These are phyloP conservation scores for Pangasianodon gigas DNA, from an alignment of 2,113 vertebrate species.

Conservation along the genomic window DNA sequence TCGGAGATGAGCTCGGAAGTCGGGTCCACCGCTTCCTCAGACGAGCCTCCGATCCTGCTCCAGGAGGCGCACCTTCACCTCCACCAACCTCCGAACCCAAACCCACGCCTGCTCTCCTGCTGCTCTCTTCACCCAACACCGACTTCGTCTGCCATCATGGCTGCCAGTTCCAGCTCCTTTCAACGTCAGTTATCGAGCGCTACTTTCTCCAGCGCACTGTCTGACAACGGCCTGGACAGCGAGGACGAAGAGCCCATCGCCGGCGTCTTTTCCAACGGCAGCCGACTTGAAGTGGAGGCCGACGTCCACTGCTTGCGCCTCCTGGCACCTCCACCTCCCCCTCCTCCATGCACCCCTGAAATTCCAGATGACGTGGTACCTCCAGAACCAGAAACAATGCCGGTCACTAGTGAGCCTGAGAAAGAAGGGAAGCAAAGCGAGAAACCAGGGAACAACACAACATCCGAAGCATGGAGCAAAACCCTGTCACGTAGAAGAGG, in stretches of 20 bases:
- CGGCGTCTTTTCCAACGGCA: slow-evolving; percentile 94
- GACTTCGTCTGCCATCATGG: not conserved
- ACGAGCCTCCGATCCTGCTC: slow-evolving; percentile 77
- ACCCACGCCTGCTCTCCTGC: slow-evolving; percentile 75
- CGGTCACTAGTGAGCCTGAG: slow-evolving; percentile 26
- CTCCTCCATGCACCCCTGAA: slow-evolving; percentile 68
- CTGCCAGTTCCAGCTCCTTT: slow-evolving; percentile 78
- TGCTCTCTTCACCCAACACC: slow-evolving; percentile 83
- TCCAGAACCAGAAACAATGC: not conserved
- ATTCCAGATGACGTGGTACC: slow-evolving; percentile 70
- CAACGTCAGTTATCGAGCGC: slow-evolving; percentile 95
- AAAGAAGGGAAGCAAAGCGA: slow-evolving; percentile 59
- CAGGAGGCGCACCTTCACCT: slow-evolving; percentile 65
- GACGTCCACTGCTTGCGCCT: slow-evolving; percentile 83
- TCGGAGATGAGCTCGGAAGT: slow-evolving; percentile 99
- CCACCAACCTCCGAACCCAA: slow-evolving; percentile 60
- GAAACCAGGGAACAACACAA: slow-evolving; percentile 43
- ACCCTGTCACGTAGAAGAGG: slow-evolving; percentile 77
- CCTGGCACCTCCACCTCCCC: slow-evolving; percentile 59
- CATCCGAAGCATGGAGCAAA: slow-evolving; percentile 64
- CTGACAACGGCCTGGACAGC: slow-evolving; percentile 94
- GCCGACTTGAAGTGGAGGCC: slow-evolving; percentile 92
- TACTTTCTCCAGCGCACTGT: slow-evolving; percentile 96
- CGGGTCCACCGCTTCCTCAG: slow-evolving; percentile 93
- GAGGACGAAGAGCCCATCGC: slow-evolving; percentile 96